phyloP scores from a whole-genome alignment of 2,113 vertebrate species.

The Glareola pratincola region DNA sequence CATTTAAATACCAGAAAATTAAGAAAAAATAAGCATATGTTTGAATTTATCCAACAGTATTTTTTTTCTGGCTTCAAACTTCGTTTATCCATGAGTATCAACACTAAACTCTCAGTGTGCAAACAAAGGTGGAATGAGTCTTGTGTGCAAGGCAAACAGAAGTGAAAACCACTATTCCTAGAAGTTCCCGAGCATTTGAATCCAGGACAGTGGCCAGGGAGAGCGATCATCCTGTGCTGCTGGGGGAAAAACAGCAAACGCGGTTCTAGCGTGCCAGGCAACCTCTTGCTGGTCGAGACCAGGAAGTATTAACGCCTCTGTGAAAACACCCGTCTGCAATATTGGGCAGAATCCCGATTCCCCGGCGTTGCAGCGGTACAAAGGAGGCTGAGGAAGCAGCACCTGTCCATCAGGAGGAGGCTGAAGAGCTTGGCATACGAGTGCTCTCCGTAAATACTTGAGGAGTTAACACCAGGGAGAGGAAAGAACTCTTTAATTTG shows the following conservation, averaged over 20 bases:
- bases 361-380: fast-evolving
- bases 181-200: not conserved
- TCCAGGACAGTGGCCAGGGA: not conserved
- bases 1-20: not conserved
- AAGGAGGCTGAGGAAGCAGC: not conserved
- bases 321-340: not conserved
- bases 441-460: slow-evolving; percentile 2
- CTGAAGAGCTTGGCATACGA: not conserved
- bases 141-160: not conserved
- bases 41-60: not conserved
- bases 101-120: not conserved
- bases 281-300: not conserved
- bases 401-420: not conserved
- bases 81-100: not conserved
- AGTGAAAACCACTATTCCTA: not conserved
- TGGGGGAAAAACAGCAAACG: not conserved
- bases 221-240: not conserved
- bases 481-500: slow-evolving; percentile 1
- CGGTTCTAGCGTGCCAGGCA: not conserved
- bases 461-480: slow-evolving; percentile 31
- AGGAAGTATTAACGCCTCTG: fast-evolving
- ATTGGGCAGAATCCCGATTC: fast-evolving
- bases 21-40: not conserved
- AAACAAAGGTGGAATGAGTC: not conserved
- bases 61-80: not conserved